Base-by-base conservation (phyloP, 2,797 vertebrate species). In the Sebastes trivittatus region DNA sequence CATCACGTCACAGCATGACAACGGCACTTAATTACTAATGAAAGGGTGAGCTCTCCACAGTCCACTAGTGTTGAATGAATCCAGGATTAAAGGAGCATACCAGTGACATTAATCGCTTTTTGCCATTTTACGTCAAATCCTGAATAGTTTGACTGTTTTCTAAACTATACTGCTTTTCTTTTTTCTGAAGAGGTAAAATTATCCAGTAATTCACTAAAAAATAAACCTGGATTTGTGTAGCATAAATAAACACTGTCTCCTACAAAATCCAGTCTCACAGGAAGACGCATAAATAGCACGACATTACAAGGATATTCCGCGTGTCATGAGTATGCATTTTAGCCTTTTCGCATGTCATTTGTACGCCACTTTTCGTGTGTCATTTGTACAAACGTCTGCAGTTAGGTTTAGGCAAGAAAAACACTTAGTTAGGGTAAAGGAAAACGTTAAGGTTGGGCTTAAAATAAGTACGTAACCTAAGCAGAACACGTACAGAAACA, bases 21-120 rank as follows among this genome's bases (percentile, higher is more conserved):
- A 87, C 74, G 77, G 60, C 87, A 85, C 84, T 90, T 93, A 83
- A 90, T 93, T 89, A 90, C 85, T 87, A 83, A 81, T 85, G 87
- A 85, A 83, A 72, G 83, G 79, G 77, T 72, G 69, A 83, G 52
- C 68, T 79, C 84, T 70, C 78, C 72, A 72, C 70, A 75, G 80
- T 74, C 46, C 58, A 66, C 74, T 61, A 34, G 27, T 29, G 75
- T 23, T 36, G 27, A 70, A 59, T 77, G 49, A 62, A 55, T 62
- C 25, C 54, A 71, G 38, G 58, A 63, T 32, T 52, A 68, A 76
- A 72, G 7, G 58, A 14, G 32, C 32, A 18, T 4, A 60, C 23
- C n/a, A 16, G 27, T 56, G 62, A 46, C 69, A 66, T 1, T 66
- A 27, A 49, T 32, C 25, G 4, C 25, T 25, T 75, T 29, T 36